Evolutionary conservation across 1,140 invertebrate genomes (phyloP).

Genomic region (Capitella teleta): DNA sequence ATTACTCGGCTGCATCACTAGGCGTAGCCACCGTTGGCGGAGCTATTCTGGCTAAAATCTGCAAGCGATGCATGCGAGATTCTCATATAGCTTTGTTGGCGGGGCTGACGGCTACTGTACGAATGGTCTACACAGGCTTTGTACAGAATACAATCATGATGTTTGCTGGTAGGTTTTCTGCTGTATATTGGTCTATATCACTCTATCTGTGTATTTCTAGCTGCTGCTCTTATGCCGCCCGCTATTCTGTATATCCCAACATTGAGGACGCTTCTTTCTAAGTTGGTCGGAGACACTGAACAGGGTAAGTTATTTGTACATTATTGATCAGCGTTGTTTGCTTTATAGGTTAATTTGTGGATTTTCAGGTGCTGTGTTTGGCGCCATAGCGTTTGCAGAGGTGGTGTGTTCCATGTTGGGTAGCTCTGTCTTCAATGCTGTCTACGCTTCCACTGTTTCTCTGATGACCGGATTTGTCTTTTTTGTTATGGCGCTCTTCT

Average conservation of each 20-base stretch:
- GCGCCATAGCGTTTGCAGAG: slow-evolving; percentile 4
- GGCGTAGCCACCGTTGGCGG: neutral
- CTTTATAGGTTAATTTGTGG: no score
- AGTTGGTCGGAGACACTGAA: neutral
- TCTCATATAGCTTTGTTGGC: slow-evolving; percentile 1
- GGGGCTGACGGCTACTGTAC: neutral
- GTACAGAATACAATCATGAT: slow-evolving; percentile 7
- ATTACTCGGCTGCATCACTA: neutral
- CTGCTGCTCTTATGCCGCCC: no score
- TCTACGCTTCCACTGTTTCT: slow-evolving; percentile 7
- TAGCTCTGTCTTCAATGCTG: slow-evolving; percentile 4
- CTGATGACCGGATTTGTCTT: slow-evolving; percentile 6
- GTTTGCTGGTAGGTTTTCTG: slow-evolving; percentile 3
- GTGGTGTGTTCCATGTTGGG: slow-evolving; percentile 7
- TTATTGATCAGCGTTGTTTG: neutral
- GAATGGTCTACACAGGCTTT: slow-evolving; percentile 4
- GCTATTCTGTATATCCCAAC: slow-evolving; percentile 9
- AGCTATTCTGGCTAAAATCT: neutral
- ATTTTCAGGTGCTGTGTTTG: slow-evolving; percentile 4
- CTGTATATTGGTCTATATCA: no score
- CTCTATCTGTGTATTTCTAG: no score
- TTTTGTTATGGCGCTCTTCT: slow-evolving; percentile 5
- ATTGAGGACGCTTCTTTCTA: slow-evolving; percentile 4
- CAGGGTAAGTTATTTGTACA: slow-evolving; percentile 1
- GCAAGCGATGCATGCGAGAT: slow-evolving; percentile 5